phyloP scores from a whole-genome alignment of 2,888 invertebrate genomes.

The Exephanes ischioxanthus region DNA sequence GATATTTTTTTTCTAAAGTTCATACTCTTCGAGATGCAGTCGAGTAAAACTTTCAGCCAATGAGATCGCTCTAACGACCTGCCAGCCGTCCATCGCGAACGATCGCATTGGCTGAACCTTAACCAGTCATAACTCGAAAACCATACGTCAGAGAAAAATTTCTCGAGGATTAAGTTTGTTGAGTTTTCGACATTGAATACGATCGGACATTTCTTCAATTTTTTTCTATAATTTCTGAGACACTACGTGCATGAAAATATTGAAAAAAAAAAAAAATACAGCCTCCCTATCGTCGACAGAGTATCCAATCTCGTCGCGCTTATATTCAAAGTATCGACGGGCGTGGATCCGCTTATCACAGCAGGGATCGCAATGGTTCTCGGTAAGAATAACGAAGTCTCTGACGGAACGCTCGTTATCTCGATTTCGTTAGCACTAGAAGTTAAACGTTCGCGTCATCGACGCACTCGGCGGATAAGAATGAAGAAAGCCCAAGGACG shows the following conservation, averaged over 20 bases:
- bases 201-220: not conserved
- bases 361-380: not conserved
- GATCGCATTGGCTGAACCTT: not conserved
- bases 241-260: not conserved
- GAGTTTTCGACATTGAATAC: not conserved
- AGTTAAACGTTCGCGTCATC: conserved; percentile 43
- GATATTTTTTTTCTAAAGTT: not conserved
- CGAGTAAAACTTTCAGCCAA: not conserved
- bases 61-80: not conserved
- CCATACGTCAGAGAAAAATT: not conserved
- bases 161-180: not conserved
- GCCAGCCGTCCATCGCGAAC: not conserved
- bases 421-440: conserved; percentile 38
- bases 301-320: conserved; percentile 14
- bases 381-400: conserved; percentile 1
- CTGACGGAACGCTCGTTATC: conserved; percentile 38
- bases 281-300: not conserved
- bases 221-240: not conserved
- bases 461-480: conserved; percentile 20
- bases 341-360: conserved; percentile 14
- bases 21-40: not conserved
- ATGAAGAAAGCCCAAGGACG: not conserved
- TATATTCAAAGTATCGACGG: conserved; percentile 36
- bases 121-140: not conserved
- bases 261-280: not conserved